A percentile compares a stretch with the other conserved stretches of the same genome.
Evolutionary conservation across 2,888 invertebrate species (phyloP).

Genomic region (Nymphalis polychloros): DNA sequence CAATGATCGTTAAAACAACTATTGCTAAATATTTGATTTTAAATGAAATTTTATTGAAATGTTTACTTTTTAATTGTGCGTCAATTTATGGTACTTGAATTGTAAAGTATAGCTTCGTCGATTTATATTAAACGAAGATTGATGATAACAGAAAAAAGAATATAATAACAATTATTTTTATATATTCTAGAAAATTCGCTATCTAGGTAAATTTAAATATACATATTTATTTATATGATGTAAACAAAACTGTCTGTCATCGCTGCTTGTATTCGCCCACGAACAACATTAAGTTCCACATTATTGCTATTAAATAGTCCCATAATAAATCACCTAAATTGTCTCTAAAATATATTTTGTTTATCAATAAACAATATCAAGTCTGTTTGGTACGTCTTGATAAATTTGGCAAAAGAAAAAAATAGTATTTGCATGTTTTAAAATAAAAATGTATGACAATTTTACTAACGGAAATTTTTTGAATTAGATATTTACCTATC

Average conservation of each 20-base stretch:
- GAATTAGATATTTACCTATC: no score
- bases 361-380: no score
- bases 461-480: no score
- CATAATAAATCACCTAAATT: conserved; percentile 12
- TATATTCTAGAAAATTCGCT: not conserved
- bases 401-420: not conserved
- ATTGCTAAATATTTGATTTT: not conserved
- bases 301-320: conserved; percentile 11
- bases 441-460: no score
- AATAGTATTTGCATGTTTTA: not conserved
- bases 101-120: no score
- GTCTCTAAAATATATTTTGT: no score
- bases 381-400: not conserved
- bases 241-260: conserved; percentile 31
- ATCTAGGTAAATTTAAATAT: not conserved
- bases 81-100: no score
- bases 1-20: not conserved
- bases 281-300: not conserved
- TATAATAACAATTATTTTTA: no score
- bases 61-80: no score
- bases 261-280: conserved; percentile 32
- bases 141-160: no score
- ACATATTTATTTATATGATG: not conserved
- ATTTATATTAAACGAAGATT: no score
- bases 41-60: not conserved